phyloP scores from a whole-genome alignment of 2,797 vertebrate genomes.

The Phrynocephalus vlangalii region DNA sequence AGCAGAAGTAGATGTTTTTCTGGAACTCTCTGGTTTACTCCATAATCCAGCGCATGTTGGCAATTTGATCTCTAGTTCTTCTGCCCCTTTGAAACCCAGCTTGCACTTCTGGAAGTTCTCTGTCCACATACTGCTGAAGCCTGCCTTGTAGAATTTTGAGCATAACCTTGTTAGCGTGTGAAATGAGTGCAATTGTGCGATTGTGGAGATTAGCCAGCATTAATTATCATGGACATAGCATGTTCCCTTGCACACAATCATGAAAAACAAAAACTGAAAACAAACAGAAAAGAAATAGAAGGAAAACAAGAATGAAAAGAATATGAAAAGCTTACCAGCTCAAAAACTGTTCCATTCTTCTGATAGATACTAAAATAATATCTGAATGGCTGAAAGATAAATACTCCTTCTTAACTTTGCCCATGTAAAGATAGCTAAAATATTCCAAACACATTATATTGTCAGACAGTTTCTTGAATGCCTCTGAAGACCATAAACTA shows the following conservation, averaged over 20 bases:
- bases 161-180: no score
- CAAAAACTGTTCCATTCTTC: not conserved
- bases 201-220: not conserved
- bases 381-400: not conserved
- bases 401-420: not conserved
- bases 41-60: no score
- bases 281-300: not conserved
- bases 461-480: not conserved
- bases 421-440: not conserved
- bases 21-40: no score
- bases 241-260: not conserved
- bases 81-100: no score
- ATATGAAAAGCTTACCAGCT: not conserved
- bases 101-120: no score
- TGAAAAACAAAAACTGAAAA: not conserved
- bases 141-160: no score
- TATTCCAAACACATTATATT: not conserved
- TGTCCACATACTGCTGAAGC: no score
- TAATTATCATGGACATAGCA: not conserved
- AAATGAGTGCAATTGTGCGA: no score
- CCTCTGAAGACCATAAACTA: not conserved
- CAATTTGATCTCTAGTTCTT: no score
- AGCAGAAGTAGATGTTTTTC: no score
- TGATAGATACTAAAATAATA: not conserved
- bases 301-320: not conserved